Percentiles rank a stretch among this genome's conserved stretches.
Conservation (phyloP, 2,888 invertebrate genomes). For the Mylabris sibirica region DNA sequence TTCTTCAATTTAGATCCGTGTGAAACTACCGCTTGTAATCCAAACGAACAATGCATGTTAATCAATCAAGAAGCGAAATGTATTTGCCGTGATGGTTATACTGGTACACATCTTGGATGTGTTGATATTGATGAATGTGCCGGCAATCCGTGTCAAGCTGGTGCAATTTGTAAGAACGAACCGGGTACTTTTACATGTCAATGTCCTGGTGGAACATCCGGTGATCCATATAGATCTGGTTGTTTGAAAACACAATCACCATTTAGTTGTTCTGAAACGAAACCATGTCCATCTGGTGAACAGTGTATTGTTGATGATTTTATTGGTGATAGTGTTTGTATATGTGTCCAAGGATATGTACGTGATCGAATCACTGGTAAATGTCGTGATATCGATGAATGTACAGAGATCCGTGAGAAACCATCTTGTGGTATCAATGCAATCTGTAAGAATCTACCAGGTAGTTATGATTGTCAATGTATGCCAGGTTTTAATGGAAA, state of each 20-base stretch:
- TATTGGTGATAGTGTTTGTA: constrained; percentile 81
- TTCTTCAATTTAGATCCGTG: constrained; percentile 76
- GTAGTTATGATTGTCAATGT: constrained; percentile 92
- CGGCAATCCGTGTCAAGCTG: constrained; percentile 80
- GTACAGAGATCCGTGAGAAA: constrained; percentile 75
- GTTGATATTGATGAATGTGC: constrained; percentile 90
- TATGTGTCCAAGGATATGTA: constrained; percentile 88
- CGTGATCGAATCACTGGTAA: constrained; percentile 75
- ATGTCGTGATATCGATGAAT: constrained; percentile 89
- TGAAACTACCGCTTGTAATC: constrained; percentile 83
- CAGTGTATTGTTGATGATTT: constrained; percentile 82
- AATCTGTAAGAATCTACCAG: constrained; percentile 90
- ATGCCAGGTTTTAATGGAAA: constrained; percentile 88
- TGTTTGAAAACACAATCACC: constrained; percentile 73
- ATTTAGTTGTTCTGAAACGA: constrained; percentile 74
- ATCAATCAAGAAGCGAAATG: constrained; percentile 85
- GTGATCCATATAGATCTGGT: constrained; percentile 82
- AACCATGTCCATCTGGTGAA: constrained; percentile 85
- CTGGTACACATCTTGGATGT: constrained; percentile 76
- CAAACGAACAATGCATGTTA: constrained; percentile 88
- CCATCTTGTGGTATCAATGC: constrained; percentile 88
- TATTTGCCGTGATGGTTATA: constrained; percentile 82
- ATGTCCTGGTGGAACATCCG: constrained; percentile 82
- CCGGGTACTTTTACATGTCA: constrained; percentile 87
- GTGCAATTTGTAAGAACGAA: constrained; percentile 89